Evolutionary conservation across 2,113 vertebrate genomes (phyloP).

Genomic region (Triplophysa siluroides): DNA sequence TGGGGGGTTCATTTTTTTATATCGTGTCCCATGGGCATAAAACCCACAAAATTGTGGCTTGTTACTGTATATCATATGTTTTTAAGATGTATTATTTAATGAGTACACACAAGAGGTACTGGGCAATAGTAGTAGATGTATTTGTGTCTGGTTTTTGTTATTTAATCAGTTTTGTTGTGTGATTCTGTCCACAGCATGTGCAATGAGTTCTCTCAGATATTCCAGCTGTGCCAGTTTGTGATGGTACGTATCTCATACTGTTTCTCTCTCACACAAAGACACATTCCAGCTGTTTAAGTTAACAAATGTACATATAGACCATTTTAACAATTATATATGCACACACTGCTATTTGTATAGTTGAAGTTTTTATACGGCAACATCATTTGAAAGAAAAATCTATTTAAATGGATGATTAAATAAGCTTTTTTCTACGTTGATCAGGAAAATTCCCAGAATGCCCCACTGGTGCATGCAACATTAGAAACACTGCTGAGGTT

Average conservation of each 20-base stretch:
- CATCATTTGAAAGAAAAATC: too few species aligned
- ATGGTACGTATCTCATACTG: constrained; percentile 80
- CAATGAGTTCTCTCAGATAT: constrained; percentile 99
- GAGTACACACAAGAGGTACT: too few species aligned
- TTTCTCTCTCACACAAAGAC: not conserved
- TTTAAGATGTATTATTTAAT: too few species aligned
- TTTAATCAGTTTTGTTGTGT: not conserved
- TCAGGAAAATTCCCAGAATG: constrained; percentile 98
- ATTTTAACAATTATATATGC: not conserved
- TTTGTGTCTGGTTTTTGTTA: not conserved
- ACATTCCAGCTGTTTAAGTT: not conserved
- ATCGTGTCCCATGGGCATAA: too few species aligned
- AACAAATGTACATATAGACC: not conserved
- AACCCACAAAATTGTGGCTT: too few species aligned
- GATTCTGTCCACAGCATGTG: constrained; percentile 85
- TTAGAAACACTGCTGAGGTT: constrained; percentile 96
- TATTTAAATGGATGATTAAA: not conserved
- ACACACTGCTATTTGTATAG: not conserved
- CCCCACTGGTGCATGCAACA: constrained; percentile 95
- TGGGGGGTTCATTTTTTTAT: too few species aligned
- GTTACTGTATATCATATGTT: too few species aligned
- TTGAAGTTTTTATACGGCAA: too few species aligned
- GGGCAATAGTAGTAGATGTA: not conserved
- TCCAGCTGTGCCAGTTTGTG: constrained; percentile 98
- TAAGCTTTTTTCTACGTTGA: constrained; percentile 17